Percentiles rank a stretch among this genome's conserved stretches.
phyloP scores from a whole-genome alignment of 2,113 vertebrate species.

The Phaethornis superciliosus region DNA sequence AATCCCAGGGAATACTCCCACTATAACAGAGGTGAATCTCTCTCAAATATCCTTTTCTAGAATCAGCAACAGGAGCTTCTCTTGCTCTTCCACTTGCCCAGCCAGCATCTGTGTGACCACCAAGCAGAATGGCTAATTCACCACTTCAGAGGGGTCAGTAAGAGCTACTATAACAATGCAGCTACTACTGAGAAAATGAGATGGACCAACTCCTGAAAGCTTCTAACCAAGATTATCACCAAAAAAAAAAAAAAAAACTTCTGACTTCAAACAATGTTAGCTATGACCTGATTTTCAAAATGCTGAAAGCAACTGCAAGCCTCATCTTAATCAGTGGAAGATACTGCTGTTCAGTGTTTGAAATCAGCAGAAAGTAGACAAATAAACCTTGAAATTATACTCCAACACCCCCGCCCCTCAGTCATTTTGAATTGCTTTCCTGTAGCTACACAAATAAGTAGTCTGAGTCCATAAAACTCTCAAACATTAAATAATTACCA shows the following conservation, averaged over 20 bases:
- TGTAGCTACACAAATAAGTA: neutral
- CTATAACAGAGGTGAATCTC: neutral
- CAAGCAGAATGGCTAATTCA: neutral
- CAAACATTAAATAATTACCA: conserved; percentile 21
- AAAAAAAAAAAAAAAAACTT: neutral
- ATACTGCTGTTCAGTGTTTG: neutral
- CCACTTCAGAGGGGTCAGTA: neutral
- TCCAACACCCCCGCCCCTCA: neutral
- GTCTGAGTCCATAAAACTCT: conserved; percentile 30
- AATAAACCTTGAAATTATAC: neutral
- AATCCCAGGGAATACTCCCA: neutral
- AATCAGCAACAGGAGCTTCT: neutral
- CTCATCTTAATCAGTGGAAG: neutral
- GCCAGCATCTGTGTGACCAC: neutral
- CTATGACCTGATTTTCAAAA: neutral
- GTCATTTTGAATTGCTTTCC: neutral
- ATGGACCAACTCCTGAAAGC: neutral
- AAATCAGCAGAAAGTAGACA: neutral
- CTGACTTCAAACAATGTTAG: neutral
- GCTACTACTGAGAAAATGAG: neutral
- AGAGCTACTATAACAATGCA: neutral
- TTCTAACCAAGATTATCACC: neutral
- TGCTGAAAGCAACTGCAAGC: neutral
- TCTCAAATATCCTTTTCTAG: neutral
- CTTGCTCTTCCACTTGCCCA: neutral